Evolutionary conservation across 2,888 invertebrate species (phyloP), one percentile per base, ranked within the genome.

Genomic region (Zygogramma bicolorata): DNA sequence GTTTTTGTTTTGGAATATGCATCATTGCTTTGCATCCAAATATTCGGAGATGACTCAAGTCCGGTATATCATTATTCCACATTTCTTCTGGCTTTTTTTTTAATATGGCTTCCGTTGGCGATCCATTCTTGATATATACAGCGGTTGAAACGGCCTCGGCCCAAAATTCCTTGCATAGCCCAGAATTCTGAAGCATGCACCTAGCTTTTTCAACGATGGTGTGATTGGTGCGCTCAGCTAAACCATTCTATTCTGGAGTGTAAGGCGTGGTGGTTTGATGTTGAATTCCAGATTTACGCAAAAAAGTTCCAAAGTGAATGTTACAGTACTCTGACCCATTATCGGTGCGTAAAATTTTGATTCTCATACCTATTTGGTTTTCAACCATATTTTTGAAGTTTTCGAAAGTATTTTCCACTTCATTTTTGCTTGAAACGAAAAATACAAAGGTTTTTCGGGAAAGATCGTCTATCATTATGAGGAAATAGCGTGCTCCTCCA

Each of bases 161-260:
- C 22, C 49, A 49, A 15, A 49, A 15, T 20, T 49, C 49, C 18
- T 49, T 0, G 8, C 49, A 8, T 0, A 49, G 6, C n/a, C 20
- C 49, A 18, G n/a, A 18, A 49, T 49, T n/a, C 20, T 49, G 49
- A 49, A 49, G 7, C 18, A 8, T 8, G 15, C 0, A 49, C 3
- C 15, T 22, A 49, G 49, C n/a, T 49, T 49, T 22, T 1, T 79
- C 77, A 13, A 72, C 65, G 15, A 79, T 38, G 3, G 62, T 78
- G 25, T 75, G 42, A 46, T 71, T 78, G 10, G 66, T 66, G 13
- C 77, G 61, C 34, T 77, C 79, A n/a, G 72, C 72, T 29, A 71
- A 38, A 7, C 72, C 77, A 66, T 79, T 79, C 62, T 79, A 75
- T 62, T 77, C 60, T 4, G 78, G 78, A 5, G 78, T 76, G 57